Evolutionary conservation across 2,888 invertebrate genomes (phyloP).

Genomic region (Chrysolina oricalcia): DNA sequence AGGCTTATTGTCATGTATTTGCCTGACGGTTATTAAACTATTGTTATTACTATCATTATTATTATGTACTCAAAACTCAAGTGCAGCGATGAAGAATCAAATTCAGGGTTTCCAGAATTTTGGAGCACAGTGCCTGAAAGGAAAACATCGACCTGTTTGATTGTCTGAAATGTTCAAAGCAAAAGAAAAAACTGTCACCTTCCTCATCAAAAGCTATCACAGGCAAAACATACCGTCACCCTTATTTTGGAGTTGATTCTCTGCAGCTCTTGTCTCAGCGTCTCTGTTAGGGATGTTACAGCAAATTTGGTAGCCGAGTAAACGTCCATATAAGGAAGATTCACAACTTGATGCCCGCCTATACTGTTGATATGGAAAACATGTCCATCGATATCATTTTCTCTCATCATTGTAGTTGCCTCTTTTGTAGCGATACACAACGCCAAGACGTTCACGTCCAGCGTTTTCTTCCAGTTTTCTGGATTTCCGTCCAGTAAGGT

Average conservation of each 20-base stretch:
- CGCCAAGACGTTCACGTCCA: slow-evolving; percentile 55
- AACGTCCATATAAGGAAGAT: slow-evolving; percentile 54
- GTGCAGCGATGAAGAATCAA: too few species aligned
- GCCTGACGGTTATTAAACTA: too few species aligned
- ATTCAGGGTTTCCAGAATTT: too few species aligned
- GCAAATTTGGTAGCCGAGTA: slow-evolving; percentile 59
- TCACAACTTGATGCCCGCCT: slow-evolving; percentile 58
- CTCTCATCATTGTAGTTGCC: slow-evolving; percentile 60
- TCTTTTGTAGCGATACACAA: slow-evolving; percentile 60
- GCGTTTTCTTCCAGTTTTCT: slow-evolving; percentile 52
- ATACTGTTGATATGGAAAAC: slow-evolving; percentile 64
- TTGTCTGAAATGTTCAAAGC: too few species aligned
- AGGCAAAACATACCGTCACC: slow-evolving; percentile 40
- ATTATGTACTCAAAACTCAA: too few species aligned
- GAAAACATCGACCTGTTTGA: too few species aligned
- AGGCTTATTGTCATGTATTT: too few species aligned
- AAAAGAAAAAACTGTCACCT: background rate
- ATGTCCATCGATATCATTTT: slow-evolving; percentile 61
- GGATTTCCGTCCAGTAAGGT: slow-evolving; percentile 58
- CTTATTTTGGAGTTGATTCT: slow-evolving; percentile 46
- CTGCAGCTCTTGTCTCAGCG: slow-evolving; percentile 54
- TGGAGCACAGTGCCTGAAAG: too few species aligned
- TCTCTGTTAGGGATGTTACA: slow-evolving; percentile 57
- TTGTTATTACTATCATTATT: too few species aligned
- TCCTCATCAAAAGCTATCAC: background rate